Evolutionary conservation across 1,140 invertebrate genomes (phyloP), one percentile per base, ranked within the genome.

Genomic region (Lordiphosa stackelbergi): DNA sequence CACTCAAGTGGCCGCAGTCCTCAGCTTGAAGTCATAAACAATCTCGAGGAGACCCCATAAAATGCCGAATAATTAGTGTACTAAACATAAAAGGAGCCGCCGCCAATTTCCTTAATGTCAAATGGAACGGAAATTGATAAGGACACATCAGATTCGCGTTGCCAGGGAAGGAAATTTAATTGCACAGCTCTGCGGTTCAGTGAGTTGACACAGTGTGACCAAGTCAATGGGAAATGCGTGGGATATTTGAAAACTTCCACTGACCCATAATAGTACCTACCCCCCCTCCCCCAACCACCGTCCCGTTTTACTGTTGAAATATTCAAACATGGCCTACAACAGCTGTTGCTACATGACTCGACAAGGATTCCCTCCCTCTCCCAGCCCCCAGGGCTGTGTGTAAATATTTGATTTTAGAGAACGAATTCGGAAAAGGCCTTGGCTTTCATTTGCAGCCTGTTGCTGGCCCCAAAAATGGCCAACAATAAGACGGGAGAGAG

Each of bases 341-440:
- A 79, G 74, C 74, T 79, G 74, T 79, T 79, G 70, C 70, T 79
- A 79, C 69, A 79, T 63, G 74, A 57, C 65, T 66, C 74, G 68
- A 79, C 74, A 75, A 35, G 55, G 71, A 63, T 71, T 28, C 11
- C 12, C 10, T 6, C 6, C 7, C 10, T 2, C 22, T 8, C 6
- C 37, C 45, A 16, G 5, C n/a, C 11, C n/a, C 6, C 24, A 31
- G 34, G 28, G 10, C 13, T 40, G 46, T 70, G 37, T 43, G 74
- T 69, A 79, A 79, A 63, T 78, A 74, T 79, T 79, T 79, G 66
- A 73, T 79, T 79, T 79, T 66, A 70, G 58, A 70, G 46, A 8
- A 47, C 24, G 41, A 28, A 13, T 51, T 37, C 19, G 34, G 37
- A 19, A 31, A 41, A 3, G 24, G 5, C 51, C 38, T 11, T 43